Percentiles rank a stretch among this genome's conserved stretches.
phyloP scores from a whole-genome alignment of 2,797 vertebrate genomes.

The Salarias fasciatus region DNA sequence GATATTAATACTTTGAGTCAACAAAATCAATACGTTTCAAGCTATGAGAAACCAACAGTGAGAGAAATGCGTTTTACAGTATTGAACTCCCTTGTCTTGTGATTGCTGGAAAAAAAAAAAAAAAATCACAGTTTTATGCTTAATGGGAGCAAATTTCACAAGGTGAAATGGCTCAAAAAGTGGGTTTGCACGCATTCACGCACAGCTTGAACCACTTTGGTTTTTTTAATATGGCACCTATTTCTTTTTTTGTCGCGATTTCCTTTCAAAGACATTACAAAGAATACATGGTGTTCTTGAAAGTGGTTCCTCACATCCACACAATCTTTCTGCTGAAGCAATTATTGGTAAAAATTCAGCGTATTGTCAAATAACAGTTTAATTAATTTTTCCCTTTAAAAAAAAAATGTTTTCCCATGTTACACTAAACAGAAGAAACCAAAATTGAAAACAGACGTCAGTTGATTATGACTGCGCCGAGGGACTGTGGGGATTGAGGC shows the following conservation, averaged over 20 bases:
- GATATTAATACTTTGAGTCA: conserved; percentile 69
- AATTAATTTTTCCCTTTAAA: neutral
- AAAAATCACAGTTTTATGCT: no score
- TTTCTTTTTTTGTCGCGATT: no score
- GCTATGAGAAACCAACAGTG: conserved; percentile 38
- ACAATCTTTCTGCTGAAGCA: no score
- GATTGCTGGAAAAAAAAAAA: neutral
- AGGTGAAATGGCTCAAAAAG: no score
- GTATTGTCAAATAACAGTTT: no score
- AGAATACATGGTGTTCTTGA: neutral
- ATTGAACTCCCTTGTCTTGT: conserved; percentile 25
- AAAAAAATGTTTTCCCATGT: neutral
- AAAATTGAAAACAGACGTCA: conserved; percentile 10
- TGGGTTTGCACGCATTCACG: no score
- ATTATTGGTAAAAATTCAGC: no score
- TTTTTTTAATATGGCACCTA: no score
- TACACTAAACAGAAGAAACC: conserved; percentile 7
- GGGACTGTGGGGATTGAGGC: conserved; percentile 19
- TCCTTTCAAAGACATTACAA: neutral
- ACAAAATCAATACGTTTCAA: conserved; percentile 61
- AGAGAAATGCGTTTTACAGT: conserved; percentile 33
- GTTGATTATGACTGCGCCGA: conserved; percentile 14
- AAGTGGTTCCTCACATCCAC: neutral
- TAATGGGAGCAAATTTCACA: no score
- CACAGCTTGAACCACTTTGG: no score